Evolutionary conservation across 2,113 vertebrate genomes (phyloP).

Genomic region (Nannobrachium achirus): DNA sequence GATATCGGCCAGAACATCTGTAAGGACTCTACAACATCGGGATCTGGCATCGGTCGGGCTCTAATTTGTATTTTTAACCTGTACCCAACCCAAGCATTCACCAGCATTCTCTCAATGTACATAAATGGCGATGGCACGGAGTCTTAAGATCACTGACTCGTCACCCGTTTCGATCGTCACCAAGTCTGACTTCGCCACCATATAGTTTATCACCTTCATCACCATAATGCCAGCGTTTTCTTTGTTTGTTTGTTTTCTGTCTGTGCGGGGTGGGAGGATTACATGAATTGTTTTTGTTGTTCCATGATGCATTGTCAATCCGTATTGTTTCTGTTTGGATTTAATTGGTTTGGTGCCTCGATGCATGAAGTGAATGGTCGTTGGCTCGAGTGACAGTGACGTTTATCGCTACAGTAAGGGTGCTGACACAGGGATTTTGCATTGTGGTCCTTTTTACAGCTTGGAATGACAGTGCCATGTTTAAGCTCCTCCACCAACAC

Average conservation of each 20-base stretch:
- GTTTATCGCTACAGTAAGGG: constrained; percentile 53
- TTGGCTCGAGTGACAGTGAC: constrained; percentile 58
- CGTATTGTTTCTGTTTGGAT: constrained; percentile 63
- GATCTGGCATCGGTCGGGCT: too few relatives aligned
- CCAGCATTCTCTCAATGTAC: constrained; percentile 69
- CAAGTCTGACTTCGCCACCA: constrained; percentile 88
- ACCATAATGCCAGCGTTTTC: constrained; percentile 84
- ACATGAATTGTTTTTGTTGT: constrained; percentile 74
- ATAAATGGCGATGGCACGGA: constrained; percentile 89
- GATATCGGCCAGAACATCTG: too few relatives aligned
- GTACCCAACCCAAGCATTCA: constrained; percentile 64
- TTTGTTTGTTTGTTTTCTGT: constrained; percentile 78
- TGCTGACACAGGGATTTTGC: constrained; percentile 78
- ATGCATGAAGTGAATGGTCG: constrained; percentile 76
- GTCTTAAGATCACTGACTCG: constrained; percentile 80
- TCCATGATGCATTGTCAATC: constrained; percentile 66
- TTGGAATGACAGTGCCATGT: constrained; percentile 33
- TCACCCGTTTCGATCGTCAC: constrained; percentile 86
- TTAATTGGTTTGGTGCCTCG: constrained; percentile 80
- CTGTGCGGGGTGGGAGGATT: constrained; percentile 65
- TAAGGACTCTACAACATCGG: too few relatives aligned
- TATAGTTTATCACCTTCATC: constrained; percentile 79
- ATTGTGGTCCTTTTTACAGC: constrained; percentile 24
- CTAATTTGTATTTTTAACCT: too few relatives aligned
- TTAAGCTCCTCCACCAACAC: constrained; percentile 21